A percentile compares a stretch with the other conserved stretches of the same genome.
phyloP scores from a whole-genome alignment of 1,140 invertebrate genomes.

The Drosophila arizonae region DNA sequence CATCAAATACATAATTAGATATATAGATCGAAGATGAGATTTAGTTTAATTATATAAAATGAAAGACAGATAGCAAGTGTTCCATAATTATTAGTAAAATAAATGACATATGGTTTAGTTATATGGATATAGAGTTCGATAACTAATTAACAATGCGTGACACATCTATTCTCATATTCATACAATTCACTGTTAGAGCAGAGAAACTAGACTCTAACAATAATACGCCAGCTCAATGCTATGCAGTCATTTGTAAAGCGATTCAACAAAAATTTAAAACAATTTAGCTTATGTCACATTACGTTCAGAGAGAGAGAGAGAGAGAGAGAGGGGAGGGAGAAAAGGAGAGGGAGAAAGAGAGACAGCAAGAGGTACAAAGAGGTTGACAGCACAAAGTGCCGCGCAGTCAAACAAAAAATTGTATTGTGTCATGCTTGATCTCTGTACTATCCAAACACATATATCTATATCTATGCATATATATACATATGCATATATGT shows the following conservation, averaged over 20 bases:
- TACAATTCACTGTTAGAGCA: not conserved
- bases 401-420: slow-evolving; percentile 49
- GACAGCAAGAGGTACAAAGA: not conserved
- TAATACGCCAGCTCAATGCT: slow-evolving; percentile 33
- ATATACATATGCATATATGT: slow-evolving; percentile 2
- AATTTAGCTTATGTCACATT: slow-evolving; percentile 78
- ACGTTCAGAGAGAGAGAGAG: slow-evolving; percentile 8
- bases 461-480: slow-evolving; percentile 10
- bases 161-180: not conserved
- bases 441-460: slow-evolving; percentile 13
- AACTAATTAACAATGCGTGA: too few relatives aligned
- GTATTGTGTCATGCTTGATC: slow-evolving; percentile 75
- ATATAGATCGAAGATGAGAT: too few relatives aligned
- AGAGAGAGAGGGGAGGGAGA: not conserved
- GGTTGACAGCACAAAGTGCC: slow-evolving; percentile 47
- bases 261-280: slow-evolving; percentile 76
- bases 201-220: slow-evolving; percentile 7
- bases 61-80: too few relatives aligned
- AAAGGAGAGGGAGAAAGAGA: not conserved
- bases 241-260: slow-evolving; percentile 62
- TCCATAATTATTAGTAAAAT: too few relatives aligned
- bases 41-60: too few relatives aligned
- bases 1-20: too few relatives aligned
- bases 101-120: too few relatives aligned
- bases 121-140: too few relatives aligned